phyloP scores from a whole-genome alignment of 2,888 invertebrate species.

The Achlya flavicornis region DNA sequence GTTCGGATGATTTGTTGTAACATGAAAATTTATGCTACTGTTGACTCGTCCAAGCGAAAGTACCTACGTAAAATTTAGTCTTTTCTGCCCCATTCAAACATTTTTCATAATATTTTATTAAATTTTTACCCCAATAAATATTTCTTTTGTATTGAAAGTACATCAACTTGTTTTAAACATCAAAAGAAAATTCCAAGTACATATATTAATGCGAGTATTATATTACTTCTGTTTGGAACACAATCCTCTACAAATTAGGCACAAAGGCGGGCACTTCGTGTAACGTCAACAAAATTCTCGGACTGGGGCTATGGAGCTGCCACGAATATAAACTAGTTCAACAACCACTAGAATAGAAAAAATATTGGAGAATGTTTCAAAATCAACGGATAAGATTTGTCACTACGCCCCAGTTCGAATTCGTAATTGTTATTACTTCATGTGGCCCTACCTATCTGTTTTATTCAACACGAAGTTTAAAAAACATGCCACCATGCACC shows the following conservation, averaged over 20 bases:
- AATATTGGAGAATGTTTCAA: neutral
- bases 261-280: slow-evolving; percentile 39
- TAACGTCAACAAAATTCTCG: slow-evolving; percentile 46
- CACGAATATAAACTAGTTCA: slow-evolving; percentile 19
- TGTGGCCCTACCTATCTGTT: neutral
- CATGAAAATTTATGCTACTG: neutral
- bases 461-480: no score
- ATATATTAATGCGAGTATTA: slow-evolving; percentile 18
- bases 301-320: slow-evolving; percentile 30
- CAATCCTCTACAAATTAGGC: slow-evolving; percentile 48
- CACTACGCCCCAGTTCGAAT: neutral
- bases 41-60: no score
- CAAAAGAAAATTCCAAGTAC: slow-evolving; percentile 10
- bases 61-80: no score
- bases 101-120: no score
- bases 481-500: no score
- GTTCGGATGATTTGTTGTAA: no score
- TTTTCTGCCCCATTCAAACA: no score
- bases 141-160: neutral
- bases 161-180: neutral
- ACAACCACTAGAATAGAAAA: slow-evolving; percentile 8
- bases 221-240: slow-evolving; percentile 35
- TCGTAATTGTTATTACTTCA: neutral
- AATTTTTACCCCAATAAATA: neutral
- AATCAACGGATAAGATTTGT: no score